Conservation (phyloP, 2,797 vertebrate genomes). For the Parotocinclus haroldoi region DNA sequence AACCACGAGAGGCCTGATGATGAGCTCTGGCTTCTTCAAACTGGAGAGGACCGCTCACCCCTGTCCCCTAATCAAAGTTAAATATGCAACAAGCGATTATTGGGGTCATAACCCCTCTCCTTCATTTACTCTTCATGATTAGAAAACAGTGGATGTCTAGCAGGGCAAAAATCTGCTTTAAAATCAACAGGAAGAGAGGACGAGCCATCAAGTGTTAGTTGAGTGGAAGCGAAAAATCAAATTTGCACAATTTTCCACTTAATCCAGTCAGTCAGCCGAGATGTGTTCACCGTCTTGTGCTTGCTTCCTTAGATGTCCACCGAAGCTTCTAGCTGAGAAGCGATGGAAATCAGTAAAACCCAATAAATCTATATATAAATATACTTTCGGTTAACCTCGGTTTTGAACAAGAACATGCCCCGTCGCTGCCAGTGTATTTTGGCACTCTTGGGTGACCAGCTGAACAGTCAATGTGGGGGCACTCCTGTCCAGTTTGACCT, state of each 20-base stretch:
- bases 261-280: background rate
- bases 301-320: no score
- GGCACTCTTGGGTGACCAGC: no score
- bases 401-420: no score
- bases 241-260: background rate
- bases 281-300: background rate
- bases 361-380: no score
- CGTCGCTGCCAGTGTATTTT: no score
- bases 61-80: conserved; percentile 47
- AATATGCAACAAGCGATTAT: conserved; percentile 48
- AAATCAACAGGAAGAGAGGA: background rate
- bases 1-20: conserved; percentile 41
- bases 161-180: conserved; percentile 19
- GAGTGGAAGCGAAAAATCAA: background rate
- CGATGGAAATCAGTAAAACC: no score
- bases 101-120: conserved; percentile 45
- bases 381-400: no score
- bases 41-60: conserved; percentile 39
- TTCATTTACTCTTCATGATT: conserved; percentile 41
- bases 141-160: conserved; percentile 18
- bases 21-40: conserved; percentile 45
- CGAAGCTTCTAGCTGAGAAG: no score
- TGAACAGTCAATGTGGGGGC: no score
- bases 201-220: background rate
- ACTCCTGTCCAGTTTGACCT: no score